A percentile compares a stretch with the other conserved stretches of the same genome.
These are phyloP conservation scores for Aplysina aerophoba DNA, from an alignment of 37 sponge, comb jelly and placozoan genomes.

Conservation along the genomic window DNA sequence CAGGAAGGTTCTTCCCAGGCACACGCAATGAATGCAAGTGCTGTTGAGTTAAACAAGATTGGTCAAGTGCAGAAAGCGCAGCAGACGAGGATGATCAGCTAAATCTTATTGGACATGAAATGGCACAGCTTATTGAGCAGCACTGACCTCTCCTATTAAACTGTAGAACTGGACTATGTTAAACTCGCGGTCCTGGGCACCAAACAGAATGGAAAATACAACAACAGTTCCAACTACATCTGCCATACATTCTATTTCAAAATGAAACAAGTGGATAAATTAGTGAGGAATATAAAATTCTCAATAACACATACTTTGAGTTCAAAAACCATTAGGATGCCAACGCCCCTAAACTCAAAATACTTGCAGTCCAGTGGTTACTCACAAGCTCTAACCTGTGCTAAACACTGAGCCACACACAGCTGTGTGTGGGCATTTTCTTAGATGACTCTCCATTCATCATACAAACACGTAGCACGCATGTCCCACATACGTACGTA, in stretches of 20 bases:
- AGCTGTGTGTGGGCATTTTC: too few species aligned
- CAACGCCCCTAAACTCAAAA: too few species aligned
- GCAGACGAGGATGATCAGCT: not conserved
- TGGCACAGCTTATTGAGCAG: not conserved
- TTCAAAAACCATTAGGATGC: too few species aligned
- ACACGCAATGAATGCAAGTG: conserved; percentile 79
- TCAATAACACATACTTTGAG: too few species aligned
- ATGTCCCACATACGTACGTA: too few species aligned
- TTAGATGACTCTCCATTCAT: too few species aligned
- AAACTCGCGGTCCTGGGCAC: conserved; percentile 71
- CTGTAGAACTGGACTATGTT: conserved; percentile 88
- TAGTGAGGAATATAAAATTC: too few species aligned
- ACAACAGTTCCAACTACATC: not conserved
- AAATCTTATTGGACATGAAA: not conserved
- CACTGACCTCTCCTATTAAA: conserved; percentile 67
- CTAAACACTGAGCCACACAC: too few species aligned
- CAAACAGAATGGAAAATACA: not conserved
- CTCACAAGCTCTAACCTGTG: too few species aligned
- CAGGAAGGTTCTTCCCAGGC: conserved; percentile 77
- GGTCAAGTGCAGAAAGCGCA: not conserved
- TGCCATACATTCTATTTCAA: not conserved
- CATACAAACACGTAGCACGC: too few species aligned
- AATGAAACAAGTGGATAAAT: too few species aligned
- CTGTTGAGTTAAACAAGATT: conserved; percentile 40
- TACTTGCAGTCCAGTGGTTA: too few species aligned